These are phyloP conservation scores for Homalodisca vitripennis DNA, from an alignment of 1,140 invertebrate species.

Conservation along the genomic window DNA sequence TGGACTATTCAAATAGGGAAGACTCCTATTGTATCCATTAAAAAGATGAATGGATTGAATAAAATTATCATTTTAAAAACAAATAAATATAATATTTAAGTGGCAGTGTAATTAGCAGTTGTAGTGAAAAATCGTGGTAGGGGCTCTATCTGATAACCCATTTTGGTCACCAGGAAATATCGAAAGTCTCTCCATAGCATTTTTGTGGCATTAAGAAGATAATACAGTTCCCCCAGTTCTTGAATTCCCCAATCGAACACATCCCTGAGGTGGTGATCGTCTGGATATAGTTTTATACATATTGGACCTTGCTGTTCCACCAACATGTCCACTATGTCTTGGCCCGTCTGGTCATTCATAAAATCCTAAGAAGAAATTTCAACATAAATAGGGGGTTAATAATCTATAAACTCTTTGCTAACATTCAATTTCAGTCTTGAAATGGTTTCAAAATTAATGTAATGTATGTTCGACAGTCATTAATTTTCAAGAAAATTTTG, in stretches of 20 bases:
- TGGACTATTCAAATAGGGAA: not conserved
- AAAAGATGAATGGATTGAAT: not conserved
- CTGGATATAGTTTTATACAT: not conserved
- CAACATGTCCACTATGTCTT: not conserved
- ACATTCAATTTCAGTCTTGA: not conserved
- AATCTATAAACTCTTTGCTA: not conserved
- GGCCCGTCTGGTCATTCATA: not conserved
- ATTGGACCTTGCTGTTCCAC: not conserved
- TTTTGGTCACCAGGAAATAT: not conserved
- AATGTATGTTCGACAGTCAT: not conserved
- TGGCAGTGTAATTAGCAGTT: not conserved
- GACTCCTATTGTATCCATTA: not conserved
- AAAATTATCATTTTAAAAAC: not conserved
- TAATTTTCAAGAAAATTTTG: not conserved
- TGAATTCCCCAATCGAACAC: not conserved
- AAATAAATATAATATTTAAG: not conserved
- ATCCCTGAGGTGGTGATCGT: not conserved
- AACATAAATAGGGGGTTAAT: not conserved
- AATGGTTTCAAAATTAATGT: not conserved
- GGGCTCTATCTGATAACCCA: not conserved
- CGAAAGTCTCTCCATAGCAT: not conserved
- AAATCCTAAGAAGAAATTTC: not conserved
- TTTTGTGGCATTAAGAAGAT: not conserved
- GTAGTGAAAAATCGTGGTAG: not conserved
- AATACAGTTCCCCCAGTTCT: slow-evolving; percentile 3